phyloP scores from a whole-genome alignment of 2,888 invertebrate genomes.

The Synergus gifuensis region DNA sequence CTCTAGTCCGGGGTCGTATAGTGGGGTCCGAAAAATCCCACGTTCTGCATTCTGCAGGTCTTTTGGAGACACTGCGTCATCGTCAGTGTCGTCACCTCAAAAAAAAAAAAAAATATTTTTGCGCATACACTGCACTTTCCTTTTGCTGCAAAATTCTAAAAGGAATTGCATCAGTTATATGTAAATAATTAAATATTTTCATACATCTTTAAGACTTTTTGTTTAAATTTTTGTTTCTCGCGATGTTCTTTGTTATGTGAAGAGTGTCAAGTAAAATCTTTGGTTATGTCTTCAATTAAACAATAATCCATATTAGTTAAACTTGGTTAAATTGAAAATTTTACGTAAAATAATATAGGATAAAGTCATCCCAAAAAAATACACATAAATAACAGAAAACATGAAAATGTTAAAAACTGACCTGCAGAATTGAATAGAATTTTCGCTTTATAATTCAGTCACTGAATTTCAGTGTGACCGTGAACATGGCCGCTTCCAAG shows the following conservation, averaged over 20 bases:
- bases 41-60: no score
- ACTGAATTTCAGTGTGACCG: no score
- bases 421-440: background rate
- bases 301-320: background rate
- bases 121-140: no score
- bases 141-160: background rate
- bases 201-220: background rate
- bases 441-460: background rate
- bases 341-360: no score
- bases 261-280: background rate
- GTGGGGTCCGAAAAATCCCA: no score
- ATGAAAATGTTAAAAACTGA: background rate
- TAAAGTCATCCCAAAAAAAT: background rate
- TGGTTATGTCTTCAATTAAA: background rate
- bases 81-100: background rate
- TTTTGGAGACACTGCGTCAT: background rate
- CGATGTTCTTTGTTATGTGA: background rate
- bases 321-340: background rate
- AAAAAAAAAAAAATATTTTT: background rate
- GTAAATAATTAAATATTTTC: background rate
- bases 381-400: background rate
- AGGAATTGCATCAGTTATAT: background rate
- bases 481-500: constrained; percentile 19
- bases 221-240: background rate
- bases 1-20: no score